A percentile compares a stretch with the other conserved stretches of the same genome.
Conservation (phyloP, 2,113 vertebrate species). For the Festucalex cinctus region DNA sequence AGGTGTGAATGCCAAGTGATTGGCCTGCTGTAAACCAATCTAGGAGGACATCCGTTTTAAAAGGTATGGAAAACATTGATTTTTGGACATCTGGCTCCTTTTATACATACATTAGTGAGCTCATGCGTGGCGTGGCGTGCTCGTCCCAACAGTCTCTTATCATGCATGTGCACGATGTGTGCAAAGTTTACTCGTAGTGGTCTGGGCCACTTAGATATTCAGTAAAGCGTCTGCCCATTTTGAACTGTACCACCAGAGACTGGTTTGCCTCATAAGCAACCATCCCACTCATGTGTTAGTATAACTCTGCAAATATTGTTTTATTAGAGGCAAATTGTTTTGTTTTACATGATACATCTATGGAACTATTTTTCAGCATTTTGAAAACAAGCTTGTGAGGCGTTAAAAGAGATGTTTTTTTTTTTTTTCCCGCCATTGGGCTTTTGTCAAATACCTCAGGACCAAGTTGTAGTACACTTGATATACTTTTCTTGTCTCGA, state of each 20-base stretch:
- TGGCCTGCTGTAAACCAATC: conserved; percentile 19
- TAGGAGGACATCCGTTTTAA: conserved; percentile 5
- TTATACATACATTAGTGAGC: conserved; percentile 20
- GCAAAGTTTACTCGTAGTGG: background rate
- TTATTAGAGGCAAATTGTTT: background rate
- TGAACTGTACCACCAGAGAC: background rate
- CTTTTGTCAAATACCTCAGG: too few species aligned
- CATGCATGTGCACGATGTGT: conserved; percentile 16
- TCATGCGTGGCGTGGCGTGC: conserved; percentile 29
- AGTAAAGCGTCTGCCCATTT: background rate
- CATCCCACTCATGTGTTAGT: background rate
- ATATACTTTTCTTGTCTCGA: too few species aligned
- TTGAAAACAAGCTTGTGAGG: background rate
- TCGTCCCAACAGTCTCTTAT: conserved; percentile 24
- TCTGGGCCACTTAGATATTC: conserved; percentile 2
- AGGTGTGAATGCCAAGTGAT: conserved; percentile 27
- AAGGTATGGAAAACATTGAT: conserved; percentile 43
- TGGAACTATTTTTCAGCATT: background rate
- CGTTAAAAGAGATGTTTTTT: too few species aligned
- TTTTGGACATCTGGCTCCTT: conserved; percentile 14
- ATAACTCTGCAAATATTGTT: too few species aligned
- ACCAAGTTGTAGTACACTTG: too few species aligned
- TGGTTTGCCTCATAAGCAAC: background rate
- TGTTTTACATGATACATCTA: background rate
- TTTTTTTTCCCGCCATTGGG: too few species aligned